Evolutionary conservation across 1,140 invertebrate species (phyloP), one percentile per base, ranked within the genome.

Genomic region (Varroa destructor): DNA sequence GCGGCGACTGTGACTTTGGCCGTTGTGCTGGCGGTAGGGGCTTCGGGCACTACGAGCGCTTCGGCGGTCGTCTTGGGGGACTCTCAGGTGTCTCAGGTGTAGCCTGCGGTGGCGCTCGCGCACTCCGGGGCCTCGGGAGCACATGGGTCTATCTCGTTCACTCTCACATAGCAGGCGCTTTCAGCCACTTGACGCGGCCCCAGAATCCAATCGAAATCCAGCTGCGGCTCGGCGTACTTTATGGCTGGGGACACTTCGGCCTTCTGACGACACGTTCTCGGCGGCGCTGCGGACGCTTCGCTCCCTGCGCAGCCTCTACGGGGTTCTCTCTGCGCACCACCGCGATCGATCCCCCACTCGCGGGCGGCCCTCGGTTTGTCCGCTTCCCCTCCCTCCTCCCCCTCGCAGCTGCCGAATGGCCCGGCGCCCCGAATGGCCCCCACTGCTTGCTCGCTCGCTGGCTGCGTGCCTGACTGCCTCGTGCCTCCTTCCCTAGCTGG

Each of bases 191-290:
- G 40, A 67, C 61, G 46, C 40, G 61, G 61, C 61, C 61, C 61
- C 46, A 51, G 46, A 51, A 51, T 51, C 46, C 46, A 51, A 40
- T 40, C 40, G 46, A 67, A 67, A 67, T 67, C 61, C 46, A 43
- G 40, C 61, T 67, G 3, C 61, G 61, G 46, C 40, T 46, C 61
- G 61, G 40, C 61, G 61, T 37, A 67, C 61, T 67, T 67, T 40
- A 67, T 67, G 40, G 61, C 37, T 67, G 61, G 61, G 61, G 61
- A 67, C 61, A 67, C 61, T 67, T 37, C 37, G 61, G 61, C 61
- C 61, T 43, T 67, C 61, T 67, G 61, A 67, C 61, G 61, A 67
- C 61, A 67, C 61, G 61, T 67, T 67, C 61, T 67, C 61, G 46
- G 61, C 61, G 61, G 61, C 61, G 61, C 61, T 67, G 61, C 46